Conservation (phyloP, 2,888 invertebrate genomes). For the Syrista parreyssii region DNA sequence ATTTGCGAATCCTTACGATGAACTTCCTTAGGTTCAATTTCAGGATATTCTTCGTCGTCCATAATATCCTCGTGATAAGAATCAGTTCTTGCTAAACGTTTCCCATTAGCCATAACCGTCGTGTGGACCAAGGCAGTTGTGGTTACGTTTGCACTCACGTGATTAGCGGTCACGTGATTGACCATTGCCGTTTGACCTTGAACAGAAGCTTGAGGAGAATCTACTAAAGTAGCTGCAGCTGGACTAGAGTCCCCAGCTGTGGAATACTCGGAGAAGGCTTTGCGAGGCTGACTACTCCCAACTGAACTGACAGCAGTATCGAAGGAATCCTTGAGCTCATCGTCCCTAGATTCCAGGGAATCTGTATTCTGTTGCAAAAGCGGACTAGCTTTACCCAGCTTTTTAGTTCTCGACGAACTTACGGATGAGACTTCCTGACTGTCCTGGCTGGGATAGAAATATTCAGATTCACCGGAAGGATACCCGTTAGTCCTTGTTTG, state of each 20-base stretch:
- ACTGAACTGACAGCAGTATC: conserved; percentile 69
- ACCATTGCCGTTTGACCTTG: conserved; percentile 45
- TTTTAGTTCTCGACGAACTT: conserved; percentile 50
- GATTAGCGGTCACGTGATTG: conserved; percentile 62
- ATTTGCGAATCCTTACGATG: conserved; percentile 59
- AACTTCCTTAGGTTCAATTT: conserved; percentile 49
- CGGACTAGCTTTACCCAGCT: conserved; percentile 56
- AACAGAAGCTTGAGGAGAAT: conserved; percentile 40
- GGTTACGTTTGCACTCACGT: conserved; percentile 67
- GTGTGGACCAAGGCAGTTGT: conserved; percentile 66
- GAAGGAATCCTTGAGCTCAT: conserved; percentile 70
- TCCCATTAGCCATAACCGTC: conserved; percentile 64
- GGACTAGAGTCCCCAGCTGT: conserved; percentile 49
- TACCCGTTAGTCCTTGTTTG: conserved; percentile 58
- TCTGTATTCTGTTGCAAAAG: conserved; percentile 67
- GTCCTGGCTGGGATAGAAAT: conserved; percentile 49
- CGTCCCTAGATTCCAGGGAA: conserved; percentile 70
- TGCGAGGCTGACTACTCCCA: conserved; percentile 58
- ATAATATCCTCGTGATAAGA: conserved; percentile 57
- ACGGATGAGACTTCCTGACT: conserved; percentile 50
- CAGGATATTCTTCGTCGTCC: conserved; percentile 52
- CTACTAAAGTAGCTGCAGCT: conserved; percentile 42
- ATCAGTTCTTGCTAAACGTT: conserved; percentile 54
- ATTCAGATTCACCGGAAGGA: conserved; percentile 51
- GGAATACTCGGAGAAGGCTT: conserved; percentile 54